Conservation (phyloP, 2,113 vertebrate genomes). For the Forbesichthys agassizii region DNA sequence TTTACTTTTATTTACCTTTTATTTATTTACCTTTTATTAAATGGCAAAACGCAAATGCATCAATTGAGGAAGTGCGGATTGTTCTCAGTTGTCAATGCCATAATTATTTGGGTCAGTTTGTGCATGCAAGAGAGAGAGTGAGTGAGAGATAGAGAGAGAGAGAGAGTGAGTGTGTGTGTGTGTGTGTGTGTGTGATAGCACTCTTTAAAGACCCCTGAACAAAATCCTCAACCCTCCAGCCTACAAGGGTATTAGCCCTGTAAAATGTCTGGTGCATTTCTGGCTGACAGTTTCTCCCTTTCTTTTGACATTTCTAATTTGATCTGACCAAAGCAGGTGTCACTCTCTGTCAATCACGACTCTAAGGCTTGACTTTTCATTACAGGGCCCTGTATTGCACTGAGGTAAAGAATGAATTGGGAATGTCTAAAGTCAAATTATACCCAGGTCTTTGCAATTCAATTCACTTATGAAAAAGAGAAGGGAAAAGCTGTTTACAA, state of each 20-base stretch:
- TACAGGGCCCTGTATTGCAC: conserved; percentile 60
- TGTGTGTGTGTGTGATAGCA: conserved; percentile 4
- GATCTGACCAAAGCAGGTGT: conserved; percentile 74
- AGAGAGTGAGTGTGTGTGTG: not conserved
- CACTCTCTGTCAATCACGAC: conserved; percentile 70
- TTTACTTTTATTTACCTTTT: too few relatives aligned
- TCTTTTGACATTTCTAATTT: conserved; percentile 80
- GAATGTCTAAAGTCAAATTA: conserved; percentile 79
- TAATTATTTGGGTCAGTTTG: too few relatives aligned
- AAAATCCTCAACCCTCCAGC: conserved; percentile 53
- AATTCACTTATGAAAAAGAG: conserved; percentile 61
- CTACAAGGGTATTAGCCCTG: conserved; percentile 61
- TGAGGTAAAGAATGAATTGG: conserved; percentile 70
- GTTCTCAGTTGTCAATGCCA: too few relatives aligned
- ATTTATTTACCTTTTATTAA: too few relatives aligned
- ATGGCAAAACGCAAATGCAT: too few relatives aligned
- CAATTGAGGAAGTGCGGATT: too few relatives aligned
- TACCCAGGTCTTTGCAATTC: conserved; percentile 69
- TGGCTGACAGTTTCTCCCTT: conserved; percentile 68
- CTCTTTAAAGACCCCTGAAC: conserved; percentile 46
- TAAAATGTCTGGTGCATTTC: conserved; percentile 62
- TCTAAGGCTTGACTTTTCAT: conserved; percentile 64
- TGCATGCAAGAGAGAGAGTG: too few relatives aligned
- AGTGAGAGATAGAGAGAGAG: too few relatives aligned
- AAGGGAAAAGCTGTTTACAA: conserved; percentile 37